Conservation (phyloP, 1,140 invertebrate species). For the Leucophenga varia region DNA sequence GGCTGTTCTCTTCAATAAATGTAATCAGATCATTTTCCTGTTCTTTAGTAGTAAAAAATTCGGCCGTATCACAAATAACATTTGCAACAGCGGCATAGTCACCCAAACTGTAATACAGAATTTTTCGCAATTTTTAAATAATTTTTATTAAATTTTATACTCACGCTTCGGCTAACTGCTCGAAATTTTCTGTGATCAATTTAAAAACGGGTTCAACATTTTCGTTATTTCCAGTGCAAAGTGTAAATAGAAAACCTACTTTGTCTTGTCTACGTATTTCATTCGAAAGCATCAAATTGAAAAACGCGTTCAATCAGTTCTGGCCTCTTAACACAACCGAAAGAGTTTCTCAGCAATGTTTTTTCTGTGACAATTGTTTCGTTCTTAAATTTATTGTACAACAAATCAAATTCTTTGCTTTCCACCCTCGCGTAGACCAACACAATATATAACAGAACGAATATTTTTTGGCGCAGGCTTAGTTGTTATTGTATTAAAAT, state of each 20-base stretch:
- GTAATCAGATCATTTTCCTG: slow-evolving; percentile 43
- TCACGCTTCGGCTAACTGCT: slow-evolving; percentile 57
- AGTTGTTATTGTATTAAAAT: slow-evolving; percentile 42
- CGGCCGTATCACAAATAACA: slow-evolving; percentile 57
- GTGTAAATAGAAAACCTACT: slow-evolving; percentile 45
- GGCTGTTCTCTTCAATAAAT: slow-evolving; percentile 26
- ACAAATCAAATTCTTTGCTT: slow-evolving; percentile 57
- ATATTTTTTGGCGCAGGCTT: slow-evolving; percentile 58
- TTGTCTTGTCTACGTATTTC: slow-evolving; percentile 56
- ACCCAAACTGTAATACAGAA: slow-evolving; percentile 37
- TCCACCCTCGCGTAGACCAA: slow-evolving; percentile 58
- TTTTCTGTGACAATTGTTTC: slow-evolving; percentile 61
- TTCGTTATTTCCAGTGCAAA: slow-evolving; percentile 55
- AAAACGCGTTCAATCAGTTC: slow-evolving; percentile 49
- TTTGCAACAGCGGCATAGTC: slow-evolving; percentile 55
- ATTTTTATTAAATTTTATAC: slow-evolving; percentile 45
- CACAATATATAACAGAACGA: slow-evolving; percentile 63
- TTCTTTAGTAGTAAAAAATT: slow-evolving; percentile 54
- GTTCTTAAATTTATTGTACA: slow-evolving; percentile 58
- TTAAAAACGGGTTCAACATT: slow-evolving; percentile 57
- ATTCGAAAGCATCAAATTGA: slow-evolving; percentile 34
- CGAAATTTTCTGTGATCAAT: slow-evolving; percentile 55
- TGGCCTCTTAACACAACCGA: slow-evolving; percentile 62
- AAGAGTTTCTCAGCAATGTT: slow-evolving; percentile 60
- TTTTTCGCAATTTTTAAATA: slow-evolving; percentile 9